Evolutionary conservation across 2,797 vertebrate genomes (phyloP).

Genomic region (Alca torda): DNA sequence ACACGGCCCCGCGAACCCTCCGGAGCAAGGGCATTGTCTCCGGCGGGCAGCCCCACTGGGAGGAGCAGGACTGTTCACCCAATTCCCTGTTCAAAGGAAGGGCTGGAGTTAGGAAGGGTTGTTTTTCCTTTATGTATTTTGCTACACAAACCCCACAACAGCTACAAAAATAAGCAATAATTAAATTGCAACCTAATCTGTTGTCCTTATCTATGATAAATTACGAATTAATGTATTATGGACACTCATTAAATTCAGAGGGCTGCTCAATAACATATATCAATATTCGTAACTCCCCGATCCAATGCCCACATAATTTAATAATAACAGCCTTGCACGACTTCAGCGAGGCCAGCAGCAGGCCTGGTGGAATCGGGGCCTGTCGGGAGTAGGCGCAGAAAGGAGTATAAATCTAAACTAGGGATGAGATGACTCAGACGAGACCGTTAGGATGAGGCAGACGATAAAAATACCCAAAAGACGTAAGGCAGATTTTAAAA

Average conservation of each 20-base stretch:
- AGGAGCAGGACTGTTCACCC: background rate
- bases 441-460: constrained; percentile 20
- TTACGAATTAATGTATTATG: background rate
- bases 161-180: background rate
- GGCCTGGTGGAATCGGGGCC: background rate
- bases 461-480: constrained; percentile 50
- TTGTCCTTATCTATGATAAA: background rate
- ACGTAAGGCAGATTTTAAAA: background rate
- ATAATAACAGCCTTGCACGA: background rate
- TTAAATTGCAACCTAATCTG: background rate
- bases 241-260: background rate
- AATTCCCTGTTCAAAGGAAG: too few species aligned
- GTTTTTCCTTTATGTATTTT: background rate
- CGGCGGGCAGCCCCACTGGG: background rate
- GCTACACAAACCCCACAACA: background rate
- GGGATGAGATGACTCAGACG: constrained; percentile 41
- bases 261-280: background rate
- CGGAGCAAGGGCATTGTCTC: background rate
- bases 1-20: background rate
- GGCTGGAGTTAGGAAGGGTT: background rate
- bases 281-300: background rate
- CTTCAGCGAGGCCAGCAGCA: background rate
- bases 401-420: constrained; percentile 23
- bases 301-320: background rate
- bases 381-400: background rate